These are phyloP conservation scores for Nannobrachium achirus DNA, from an alignment of 2,113 vertebrate genomes.

Conservation along the genomic window DNA sequence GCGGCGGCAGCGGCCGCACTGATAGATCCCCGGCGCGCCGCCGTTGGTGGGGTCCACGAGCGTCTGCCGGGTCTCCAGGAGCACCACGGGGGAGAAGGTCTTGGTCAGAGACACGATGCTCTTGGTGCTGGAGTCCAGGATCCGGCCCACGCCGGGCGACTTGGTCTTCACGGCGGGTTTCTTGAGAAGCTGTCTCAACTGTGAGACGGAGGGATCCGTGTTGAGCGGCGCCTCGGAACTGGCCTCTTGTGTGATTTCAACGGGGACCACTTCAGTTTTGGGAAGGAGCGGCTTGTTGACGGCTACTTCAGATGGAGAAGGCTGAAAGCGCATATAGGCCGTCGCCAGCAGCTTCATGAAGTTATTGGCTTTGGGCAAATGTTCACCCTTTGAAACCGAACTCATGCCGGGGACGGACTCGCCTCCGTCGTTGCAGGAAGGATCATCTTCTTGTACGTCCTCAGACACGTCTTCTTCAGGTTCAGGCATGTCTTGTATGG, in stretches of 20 bases:
- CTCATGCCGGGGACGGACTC: conserved; percentile 21
- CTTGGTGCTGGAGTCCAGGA: conserved; percentile 66
- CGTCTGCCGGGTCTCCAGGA: conserved; percentile 80
- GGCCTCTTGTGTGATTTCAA: conserved; percentile 52
- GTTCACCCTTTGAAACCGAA: conserved; percentile 15
- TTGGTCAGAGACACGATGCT: conserved; percentile 72
- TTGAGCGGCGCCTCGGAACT: conserved; percentile 14
- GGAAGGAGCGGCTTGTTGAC: conserved; percentile 34
- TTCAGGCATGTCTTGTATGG: no score
- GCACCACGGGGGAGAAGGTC: conserved; percentile 80
- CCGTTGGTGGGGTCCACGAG: conserved; percentile 61
- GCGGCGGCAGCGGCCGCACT: conserved; percentile 77
- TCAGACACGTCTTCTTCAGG: background rate
- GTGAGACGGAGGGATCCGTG: conserved; percentile 55
- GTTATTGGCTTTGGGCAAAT: conserved; percentile 45
- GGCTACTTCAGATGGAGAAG: conserved; percentile 17
- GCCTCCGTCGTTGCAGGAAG: background rate
- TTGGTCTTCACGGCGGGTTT: conserved; percentile 64
- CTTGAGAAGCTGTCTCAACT: conserved; percentile 61
- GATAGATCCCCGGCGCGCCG: conserved; percentile 65
- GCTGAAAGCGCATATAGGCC: conserved; percentile 64
- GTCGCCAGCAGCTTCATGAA: conserved; percentile 78
- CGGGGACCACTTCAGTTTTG: conserved; percentile 66
- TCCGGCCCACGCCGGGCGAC: conserved; percentile 57
- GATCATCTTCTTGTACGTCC: background rate